Conservation (phyloP, 2,888 invertebrate genomes). For the Oxyteleia sp. region DNA sequence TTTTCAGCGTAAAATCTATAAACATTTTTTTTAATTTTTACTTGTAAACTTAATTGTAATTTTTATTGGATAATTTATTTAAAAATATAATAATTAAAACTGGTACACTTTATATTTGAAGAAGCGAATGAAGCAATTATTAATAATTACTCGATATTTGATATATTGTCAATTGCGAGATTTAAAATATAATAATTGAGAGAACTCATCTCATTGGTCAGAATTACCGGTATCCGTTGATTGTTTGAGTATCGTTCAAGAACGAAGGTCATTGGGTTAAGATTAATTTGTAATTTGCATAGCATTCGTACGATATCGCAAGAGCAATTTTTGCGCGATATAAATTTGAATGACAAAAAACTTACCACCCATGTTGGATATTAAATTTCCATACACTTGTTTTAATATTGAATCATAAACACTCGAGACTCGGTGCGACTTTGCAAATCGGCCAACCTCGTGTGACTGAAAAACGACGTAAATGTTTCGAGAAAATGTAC, state of each 20-base stretch:
- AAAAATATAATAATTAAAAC: no score
- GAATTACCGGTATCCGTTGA: slow-evolving; percentile 48
- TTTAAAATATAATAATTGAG: slow-evolving; percentile 35
- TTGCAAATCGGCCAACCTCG: slow-evolving; percentile 74
- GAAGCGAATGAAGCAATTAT: no score
- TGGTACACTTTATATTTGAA: no score
- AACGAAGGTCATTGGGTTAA: slow-evolving; percentile 85
- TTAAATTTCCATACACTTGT: slow-evolving; percentile 61
- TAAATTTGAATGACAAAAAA: neutral
- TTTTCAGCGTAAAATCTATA: no score
- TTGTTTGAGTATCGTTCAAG: slow-evolving; percentile 57
- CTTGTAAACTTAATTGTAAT: no score
- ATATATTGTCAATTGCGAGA: slow-evolving; percentile 30
- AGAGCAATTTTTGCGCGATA: neutral
- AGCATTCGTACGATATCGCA: slow-evolving; percentile 10
- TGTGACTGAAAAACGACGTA: slow-evolving; percentile 73
- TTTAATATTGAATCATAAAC: slow-evolving; percentile 69
- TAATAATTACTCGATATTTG: no score
- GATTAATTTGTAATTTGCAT: slow-evolving; percentile 71
- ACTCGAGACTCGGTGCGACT: slow-evolving; percentile 76
- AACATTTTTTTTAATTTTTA: no score
- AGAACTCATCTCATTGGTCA: slow-evolving; percentile 32
- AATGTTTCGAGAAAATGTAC: slow-evolving; percentile 38
- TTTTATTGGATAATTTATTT: no score
- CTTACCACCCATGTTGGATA: slow-evolving; percentile 84